Conservation (phyloP, 2,888 invertebrate genomes). For the Bugulina stolonifera region DNA sequence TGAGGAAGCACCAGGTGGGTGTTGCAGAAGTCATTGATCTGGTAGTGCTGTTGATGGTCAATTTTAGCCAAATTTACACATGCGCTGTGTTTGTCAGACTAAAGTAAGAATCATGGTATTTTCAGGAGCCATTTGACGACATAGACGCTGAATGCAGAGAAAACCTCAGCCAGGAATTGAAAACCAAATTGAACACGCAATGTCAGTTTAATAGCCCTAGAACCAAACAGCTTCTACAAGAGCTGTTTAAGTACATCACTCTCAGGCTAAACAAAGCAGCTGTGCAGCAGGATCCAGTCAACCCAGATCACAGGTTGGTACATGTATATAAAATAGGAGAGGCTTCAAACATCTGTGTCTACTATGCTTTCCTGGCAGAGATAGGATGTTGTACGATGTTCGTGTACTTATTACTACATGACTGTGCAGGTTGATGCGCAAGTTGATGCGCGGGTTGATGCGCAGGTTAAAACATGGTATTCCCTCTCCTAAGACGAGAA, state of each 20-base stretch:
- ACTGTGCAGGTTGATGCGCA: too few relatives aligned
- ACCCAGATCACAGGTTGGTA: background rate
- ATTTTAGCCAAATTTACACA: background rate
- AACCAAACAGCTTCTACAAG: background rate
- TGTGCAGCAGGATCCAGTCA: background rate
- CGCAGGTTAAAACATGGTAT: too few relatives aligned
- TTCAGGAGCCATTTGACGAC: constrained; percentile 31
- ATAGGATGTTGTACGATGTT: too few relatives aligned
- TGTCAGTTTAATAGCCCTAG: background rate
- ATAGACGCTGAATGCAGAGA: constrained; percentile 29
- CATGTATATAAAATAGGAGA: background rate
- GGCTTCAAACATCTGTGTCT: background rate
- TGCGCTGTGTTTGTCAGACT: background rate
- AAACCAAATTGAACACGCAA: background rate
- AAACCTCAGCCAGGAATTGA: constrained; percentile 26
- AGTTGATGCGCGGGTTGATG: too few relatives aligned
- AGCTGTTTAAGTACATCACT: constrained; percentile 5
- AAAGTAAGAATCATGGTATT: background rate
- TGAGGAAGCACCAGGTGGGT: constrained; percentile 33
- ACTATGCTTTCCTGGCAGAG: background rate
- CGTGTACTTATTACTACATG: too few relatives aligned
- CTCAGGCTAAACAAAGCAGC: constrained; percentile 12
- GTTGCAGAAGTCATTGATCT: background rate
- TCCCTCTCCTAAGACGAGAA: too few relatives aligned
- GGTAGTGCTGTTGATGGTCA: background rate